A percentile compares a stretch with the other conserved stretches of the same genome.
These are phyloP conservation scores for Euzophera pinguis DNA, from an alignment of 2,888 invertebrate species.

Conservation along the genomic window DNA sequence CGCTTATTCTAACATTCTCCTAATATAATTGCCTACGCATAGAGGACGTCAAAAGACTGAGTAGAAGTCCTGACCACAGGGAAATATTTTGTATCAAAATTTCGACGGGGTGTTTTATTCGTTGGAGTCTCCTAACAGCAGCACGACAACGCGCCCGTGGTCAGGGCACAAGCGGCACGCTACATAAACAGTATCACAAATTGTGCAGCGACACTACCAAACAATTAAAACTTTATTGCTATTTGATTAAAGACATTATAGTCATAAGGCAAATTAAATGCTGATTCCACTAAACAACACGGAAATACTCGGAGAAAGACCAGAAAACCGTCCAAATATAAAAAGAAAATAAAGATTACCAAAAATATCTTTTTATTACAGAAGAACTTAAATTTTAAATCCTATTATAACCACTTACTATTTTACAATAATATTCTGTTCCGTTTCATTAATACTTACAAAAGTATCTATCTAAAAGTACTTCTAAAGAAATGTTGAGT, in stretches of 20 bases:
- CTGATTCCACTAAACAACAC: slow-evolving; percentile 37
- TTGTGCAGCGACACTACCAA: slow-evolving; percentile 67
- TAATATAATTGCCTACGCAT: slow-evolving; percentile 74
- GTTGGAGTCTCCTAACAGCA: not conserved
- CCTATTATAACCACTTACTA: no score
- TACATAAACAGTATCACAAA: slow-evolving; percentile 71
- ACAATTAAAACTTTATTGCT: slow-evolving; percentile 70
- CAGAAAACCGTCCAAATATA: no score
- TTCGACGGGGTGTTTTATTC: not conserved
- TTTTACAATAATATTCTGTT: no score
- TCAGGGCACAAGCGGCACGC: slow-evolving; percentile 54
- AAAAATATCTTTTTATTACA: no score
- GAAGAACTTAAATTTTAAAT: no score
- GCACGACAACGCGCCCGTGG: slow-evolving; percentile 8
- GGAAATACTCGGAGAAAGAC: no score
- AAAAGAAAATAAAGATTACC: no score
- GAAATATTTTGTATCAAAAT: slow-evolving; percentile 12
- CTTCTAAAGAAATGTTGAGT: not conserved
- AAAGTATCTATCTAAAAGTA: no score
- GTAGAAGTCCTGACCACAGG: slow-evolving; percentile 31
- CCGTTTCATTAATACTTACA: no score
- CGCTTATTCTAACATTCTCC: slow-evolving; percentile 68
- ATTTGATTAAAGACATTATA: slow-evolving; percentile 60
- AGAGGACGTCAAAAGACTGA: slow-evolving; percentile 72
- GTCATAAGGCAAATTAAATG: slow-evolving; percentile 71